A percentile compares a stretch with the other conserved stretches of the same genome.
phyloP scores from a whole-genome alignment of 1,140 invertebrate species.

The Sycophaga agraensis region DNA sequence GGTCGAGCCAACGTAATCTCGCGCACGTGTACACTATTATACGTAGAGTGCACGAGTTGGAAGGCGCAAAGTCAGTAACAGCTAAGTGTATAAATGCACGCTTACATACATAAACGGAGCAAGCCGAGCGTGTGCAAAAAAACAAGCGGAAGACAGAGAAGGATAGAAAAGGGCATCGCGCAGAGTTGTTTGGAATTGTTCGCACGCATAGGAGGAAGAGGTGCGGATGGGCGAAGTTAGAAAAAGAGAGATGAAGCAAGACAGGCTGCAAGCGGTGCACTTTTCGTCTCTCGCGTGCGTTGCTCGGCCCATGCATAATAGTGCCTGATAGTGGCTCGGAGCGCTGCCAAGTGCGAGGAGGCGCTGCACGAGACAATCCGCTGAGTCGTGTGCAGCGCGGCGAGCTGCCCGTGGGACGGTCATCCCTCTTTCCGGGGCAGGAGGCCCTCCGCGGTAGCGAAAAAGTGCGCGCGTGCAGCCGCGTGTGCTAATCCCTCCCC shows the following conservation, averaged over 20 bases:
- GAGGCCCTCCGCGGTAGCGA: neutral
- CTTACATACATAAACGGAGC: no score
- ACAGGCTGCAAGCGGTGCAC: neutral
- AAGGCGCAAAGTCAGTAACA: no score
- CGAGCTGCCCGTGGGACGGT: neutral
- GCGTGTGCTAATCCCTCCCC: neutral
- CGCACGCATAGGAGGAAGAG: neutral
- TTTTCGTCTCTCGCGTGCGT: conserved; percentile 5
- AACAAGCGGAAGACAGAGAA: neutral
- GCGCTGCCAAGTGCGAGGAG: no score
- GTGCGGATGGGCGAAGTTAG: no score
- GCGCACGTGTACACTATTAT: conserved; percentile 11
- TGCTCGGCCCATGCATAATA: neutral
- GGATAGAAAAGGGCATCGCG: neutral
- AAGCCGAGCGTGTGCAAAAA: no score
- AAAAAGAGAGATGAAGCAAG: no score
- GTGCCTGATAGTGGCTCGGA: no score
- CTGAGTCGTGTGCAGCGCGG: no score
- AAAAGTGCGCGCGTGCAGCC: neutral
- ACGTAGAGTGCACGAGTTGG: no score
- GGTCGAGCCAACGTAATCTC: neutral
- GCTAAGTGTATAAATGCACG: no score
- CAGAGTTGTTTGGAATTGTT: no score
- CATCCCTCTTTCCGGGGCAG: neutral
- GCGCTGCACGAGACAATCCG: no score